Evolutionary conservation across 2,888 invertebrate genomes (phyloP), one percentile per base, ranked within the genome.

Genomic region (Drosophila siamana): DNA sequence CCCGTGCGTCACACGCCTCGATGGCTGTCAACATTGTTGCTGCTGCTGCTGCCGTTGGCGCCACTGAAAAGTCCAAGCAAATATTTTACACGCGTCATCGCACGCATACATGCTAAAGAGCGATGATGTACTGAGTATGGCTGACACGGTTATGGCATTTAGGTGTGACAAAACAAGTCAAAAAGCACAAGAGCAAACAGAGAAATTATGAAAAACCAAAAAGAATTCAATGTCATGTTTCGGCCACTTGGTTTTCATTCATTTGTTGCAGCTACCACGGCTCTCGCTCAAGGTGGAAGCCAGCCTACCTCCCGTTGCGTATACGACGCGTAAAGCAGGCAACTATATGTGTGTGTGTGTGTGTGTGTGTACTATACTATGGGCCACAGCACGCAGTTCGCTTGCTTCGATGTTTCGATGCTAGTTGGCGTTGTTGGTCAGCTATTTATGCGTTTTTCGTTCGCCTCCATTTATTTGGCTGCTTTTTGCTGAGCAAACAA

Each of bases 241-340:
- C 71, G 89, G 81, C 77, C 82, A 81, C 82, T 86, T 86, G 77
- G 69, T 66, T 79, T 79, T 75, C 86, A 86, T 81, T 89, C 86
- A 87, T 75, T 76, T 85, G 86, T 76, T 86, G 88, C 84, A 88
- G 69, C 44, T 51, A 55, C 5, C 22, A 38, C 24, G 13, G 52
- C 8, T 28, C 48, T n/a, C 51, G 26, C 61, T 70, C 79, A 77
- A 84, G 84, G 87, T 52, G 43, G 28, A 38, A 4, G 44, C 56
- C 38, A 36, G 54, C 33, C 22, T 16, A 30, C 64, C 60, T 28
- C 64, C 54, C 44, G 38, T 57, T 61, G 65, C 59, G 65, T 57
- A 77, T 74, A 74, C 78, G 74, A 63, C 67, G 67, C 52, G 68
- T 64, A 54, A 15, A 13, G 13, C 36, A 38, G 2, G 13, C 36